Conservation (phyloP, 2,888 invertebrate genomes). For the Rhamnusium bicolor region DNA sequence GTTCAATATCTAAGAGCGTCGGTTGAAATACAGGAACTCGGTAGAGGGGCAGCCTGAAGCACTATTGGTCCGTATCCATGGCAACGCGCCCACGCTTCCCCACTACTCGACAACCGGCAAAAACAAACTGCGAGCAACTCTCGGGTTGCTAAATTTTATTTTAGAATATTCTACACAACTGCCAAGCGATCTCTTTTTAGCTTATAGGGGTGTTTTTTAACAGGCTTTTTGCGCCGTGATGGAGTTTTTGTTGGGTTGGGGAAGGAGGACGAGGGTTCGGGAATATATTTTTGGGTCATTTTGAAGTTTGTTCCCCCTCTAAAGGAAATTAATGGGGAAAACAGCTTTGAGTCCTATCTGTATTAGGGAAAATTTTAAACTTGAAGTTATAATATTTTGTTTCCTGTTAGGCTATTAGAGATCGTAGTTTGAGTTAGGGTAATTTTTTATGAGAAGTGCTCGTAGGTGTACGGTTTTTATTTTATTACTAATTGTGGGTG, state of each 20-base stretch:
- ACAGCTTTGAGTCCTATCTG: constrained; percentile 59
- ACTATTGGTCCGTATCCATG: constrained; percentile 65
- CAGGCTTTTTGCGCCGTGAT: constrained; percentile 61
- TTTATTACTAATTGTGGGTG: constrained; percentile 3
- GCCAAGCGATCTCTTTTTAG: constrained; percentile 61
- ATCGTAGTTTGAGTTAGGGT: constrained; percentile 51
- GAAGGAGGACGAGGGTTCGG: constrained; percentile 35
- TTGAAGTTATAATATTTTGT: constrained; percentile 60
- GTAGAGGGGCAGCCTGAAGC: constrained; percentile 59
- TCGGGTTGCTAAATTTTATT: constrained; percentile 61
- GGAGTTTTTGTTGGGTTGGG: constrained; percentile 56
- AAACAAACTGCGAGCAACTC: constrained; percentile 67
- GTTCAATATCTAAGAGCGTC: constrained; percentile 23
- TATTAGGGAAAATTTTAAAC: constrained; percentile 64
- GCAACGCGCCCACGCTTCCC: constrained; percentile 67
- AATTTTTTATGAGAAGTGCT: constrained; percentile 55
- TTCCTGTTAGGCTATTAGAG: constrained; percentile 39
- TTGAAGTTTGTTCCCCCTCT: constrained; percentile 64
- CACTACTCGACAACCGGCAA: constrained; percentile 60
- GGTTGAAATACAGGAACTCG: constrained; percentile 16
- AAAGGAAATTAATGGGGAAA: constrained; percentile 67
- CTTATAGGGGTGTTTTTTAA: constrained; percentile 57
- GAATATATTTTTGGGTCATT: constrained; percentile 66
- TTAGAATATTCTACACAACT: constrained; percentile 62
- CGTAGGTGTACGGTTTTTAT: constrained; percentile 36